A percentile compares a stretch with the other conserved stretches of the same genome.
phyloP scores from a whole-genome alignment of 2,888 invertebrate genomes.

The Phrixothrix hirtus region DNA sequence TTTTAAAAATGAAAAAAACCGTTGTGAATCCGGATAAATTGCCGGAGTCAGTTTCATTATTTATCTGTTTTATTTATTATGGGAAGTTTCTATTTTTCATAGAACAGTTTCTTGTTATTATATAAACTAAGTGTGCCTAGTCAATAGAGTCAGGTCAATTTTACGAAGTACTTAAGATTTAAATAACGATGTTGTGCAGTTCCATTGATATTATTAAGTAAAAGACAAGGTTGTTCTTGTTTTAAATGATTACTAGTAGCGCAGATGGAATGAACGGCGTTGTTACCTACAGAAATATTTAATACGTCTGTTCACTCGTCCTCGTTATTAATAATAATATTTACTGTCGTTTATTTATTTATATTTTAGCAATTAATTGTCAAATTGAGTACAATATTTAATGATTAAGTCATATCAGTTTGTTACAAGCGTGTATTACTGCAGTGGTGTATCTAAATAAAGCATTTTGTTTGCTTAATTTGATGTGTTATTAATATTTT shows the following conservation, averaged over 20 bases:
- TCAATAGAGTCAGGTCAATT: conserved; percentile 68
- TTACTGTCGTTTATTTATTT: conserved; percentile 50
- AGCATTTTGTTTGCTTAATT: conserved; percentile 58
- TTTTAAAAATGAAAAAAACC: conserved; percentile 55
- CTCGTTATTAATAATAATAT: conserved; percentile 46
- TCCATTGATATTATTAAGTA: conserved; percentile 39
- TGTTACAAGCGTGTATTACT: conserved; percentile 59
- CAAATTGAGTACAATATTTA: conserved; percentile 55
- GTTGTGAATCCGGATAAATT: conserved; percentile 47
- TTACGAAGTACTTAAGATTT: conserved; percentile 54
- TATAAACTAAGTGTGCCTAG: conserved; percentile 68
- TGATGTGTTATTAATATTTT: conserved; percentile 3
- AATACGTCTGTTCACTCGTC: conserved; percentile 35
- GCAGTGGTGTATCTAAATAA: conserved; percentile 59
- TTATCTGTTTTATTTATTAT: conserved; percentile 57
- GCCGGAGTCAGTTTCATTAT: conserved; percentile 51
- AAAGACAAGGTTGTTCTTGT: conserved; percentile 39
- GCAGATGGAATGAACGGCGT: conserved; percentile 28
- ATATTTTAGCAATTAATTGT: conserved; percentile 49
- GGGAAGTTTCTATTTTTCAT: conserved; percentile 61
- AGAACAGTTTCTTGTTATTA: conserved; percentile 63
- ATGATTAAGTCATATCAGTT: conserved; percentile 59
- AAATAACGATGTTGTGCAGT: conserved; percentile 52
- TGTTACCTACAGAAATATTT: too few species aligned
- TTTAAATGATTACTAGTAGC: conserved; percentile 31